Base-by-base conservation (phyloP, 35 echinoderm and acorn worm genomes). In the Acanthaster planci region DNA sequence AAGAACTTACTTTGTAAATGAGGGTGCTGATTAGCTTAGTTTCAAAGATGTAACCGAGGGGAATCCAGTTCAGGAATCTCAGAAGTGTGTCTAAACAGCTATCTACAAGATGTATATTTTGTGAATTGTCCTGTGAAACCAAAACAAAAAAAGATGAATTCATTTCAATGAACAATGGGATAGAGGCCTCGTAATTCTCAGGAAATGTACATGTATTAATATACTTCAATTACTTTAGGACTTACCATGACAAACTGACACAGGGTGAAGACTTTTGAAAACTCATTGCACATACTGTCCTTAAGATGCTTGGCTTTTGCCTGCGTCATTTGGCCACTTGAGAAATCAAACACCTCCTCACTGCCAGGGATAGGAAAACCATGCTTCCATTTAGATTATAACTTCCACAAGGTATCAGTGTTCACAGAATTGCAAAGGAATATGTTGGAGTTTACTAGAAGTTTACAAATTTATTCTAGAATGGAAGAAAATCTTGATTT, bases 231-330 rank as follows among this genome's bases (percentile, higher is more conserved):
- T 47, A 6, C 4, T 47, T 12, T 12, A 47, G 4, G 4, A 12
- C 42, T 76, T 91, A 94, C 96, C 96, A 99, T 91, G 14, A 99
- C 92, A 89, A 88, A 92, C 77, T 99, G 96, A 78, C 96, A 99
- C 17, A 99, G 80, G 7, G 86, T 85, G 59, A 99, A 99, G 21
- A 99, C 92, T 64, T 94, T 89, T 52, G 96, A 99, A 72, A 99
- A 99, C 64, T 99, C 96, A 92, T 99, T 99, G 84, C 96, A 99
- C 96, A 99, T 99, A 42, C 96, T 99, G 92, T 99, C 96, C 79
- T 99, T 99, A 18, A 99, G 86, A 87, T 99, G 96, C 84, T 99
- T 99, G 17, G 96, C 96, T 76, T 99, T 99, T 37, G 92, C 89
- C 76, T 99, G 96, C 16, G 96, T 99, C 96, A 99, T 94, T 52